Conservation (phyloP, 2,888 invertebrate species). For the Megamerina dolium region DNA sequence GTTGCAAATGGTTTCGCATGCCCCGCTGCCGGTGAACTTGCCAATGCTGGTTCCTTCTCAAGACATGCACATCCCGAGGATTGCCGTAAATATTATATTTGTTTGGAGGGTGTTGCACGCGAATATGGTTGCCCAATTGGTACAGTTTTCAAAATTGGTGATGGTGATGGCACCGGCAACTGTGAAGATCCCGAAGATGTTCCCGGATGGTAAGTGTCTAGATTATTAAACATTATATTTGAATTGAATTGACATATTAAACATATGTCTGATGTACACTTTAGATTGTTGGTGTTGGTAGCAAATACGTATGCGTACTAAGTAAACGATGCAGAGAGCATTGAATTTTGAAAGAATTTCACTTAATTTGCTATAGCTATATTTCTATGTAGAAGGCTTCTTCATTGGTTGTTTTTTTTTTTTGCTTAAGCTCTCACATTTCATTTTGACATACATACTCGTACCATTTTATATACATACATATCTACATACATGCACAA, state of each 20-base stretch:
- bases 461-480: too few relatives aligned
- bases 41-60: conserved; percentile 83
- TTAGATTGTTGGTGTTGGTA: neutral
- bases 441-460: too few relatives aligned
- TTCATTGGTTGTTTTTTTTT: too few relatives aligned
- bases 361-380: too few relatives aligned
- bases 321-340: too few relatives aligned
- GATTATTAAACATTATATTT: conserved; percentile 30
- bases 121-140: conserved; percentile 95
- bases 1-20: conserved; percentile 85
- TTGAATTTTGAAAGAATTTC: too few relatives aligned
- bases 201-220: conserved; percentile 87
- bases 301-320: conserved; percentile 4
- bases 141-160: conserved; percentile 91
- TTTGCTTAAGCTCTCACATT: too few relatives aligned
- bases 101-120: conserved; percentile 81
- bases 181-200: conserved; percentile 94
- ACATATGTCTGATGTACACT: neutral
- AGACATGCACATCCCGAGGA: conserved; percentile 92
- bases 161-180: conserved; percentile 82
- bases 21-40: conserved; percentile 72
- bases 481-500: too few relatives aligned
- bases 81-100: conserved; percentile 93
- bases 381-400: too few relatives aligned
- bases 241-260: neutral